phyloP scores from a whole-genome alignment of 1,140 invertebrate genomes.

The Monomorium pharaonis region DNA sequence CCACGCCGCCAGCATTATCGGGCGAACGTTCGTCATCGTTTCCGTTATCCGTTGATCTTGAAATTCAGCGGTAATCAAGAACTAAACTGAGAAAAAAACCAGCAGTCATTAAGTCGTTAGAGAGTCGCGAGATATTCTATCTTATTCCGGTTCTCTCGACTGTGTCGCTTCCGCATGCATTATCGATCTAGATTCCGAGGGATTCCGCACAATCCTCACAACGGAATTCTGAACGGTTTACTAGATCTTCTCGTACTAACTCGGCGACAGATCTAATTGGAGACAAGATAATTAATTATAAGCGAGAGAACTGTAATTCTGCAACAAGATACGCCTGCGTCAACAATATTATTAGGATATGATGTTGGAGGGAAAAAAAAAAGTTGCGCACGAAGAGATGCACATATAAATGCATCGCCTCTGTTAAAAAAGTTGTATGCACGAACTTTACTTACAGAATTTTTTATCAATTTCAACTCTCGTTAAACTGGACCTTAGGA shows the following conservation, averaged over 20 bases:
- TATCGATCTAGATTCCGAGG: slow-evolving; percentile 41
- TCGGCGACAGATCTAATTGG: neutral
- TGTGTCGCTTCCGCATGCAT: neutral
- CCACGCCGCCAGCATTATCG: slow-evolving; percentile 43
- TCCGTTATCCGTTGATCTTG: slow-evolving; percentile 55
- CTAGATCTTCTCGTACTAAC: slow-evolving; percentile 6
- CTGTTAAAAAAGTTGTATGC: neutral
- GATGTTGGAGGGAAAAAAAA: neutral
- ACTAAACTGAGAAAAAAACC: neutral
- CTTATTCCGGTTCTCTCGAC: neutral
- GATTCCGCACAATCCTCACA: slow-evolving; percentile 45
- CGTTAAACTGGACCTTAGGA: neutral
- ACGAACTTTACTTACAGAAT: neutral
- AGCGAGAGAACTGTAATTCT: slow-evolving; percentile 18
- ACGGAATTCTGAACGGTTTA: slow-evolving; percentile 33
- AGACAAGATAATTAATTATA: slow-evolving; percentile 39
- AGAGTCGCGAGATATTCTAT: neutral
- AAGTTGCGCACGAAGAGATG: too few species aligned
- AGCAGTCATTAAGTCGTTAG: neutral
- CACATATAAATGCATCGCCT: neutral
- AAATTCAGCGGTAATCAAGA: slow-evolving; percentile 40
- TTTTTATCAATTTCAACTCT: slow-evolving; percentile 32
- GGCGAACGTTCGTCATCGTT: slow-evolving; percentile 17
- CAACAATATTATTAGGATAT: neutral
- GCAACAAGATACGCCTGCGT: neutral